Evolutionary conservation across 2,113 vertebrate genomes (phyloP), one percentile per base, ranked within the genome.

Genomic region (Scomber japonicus): DNA sequence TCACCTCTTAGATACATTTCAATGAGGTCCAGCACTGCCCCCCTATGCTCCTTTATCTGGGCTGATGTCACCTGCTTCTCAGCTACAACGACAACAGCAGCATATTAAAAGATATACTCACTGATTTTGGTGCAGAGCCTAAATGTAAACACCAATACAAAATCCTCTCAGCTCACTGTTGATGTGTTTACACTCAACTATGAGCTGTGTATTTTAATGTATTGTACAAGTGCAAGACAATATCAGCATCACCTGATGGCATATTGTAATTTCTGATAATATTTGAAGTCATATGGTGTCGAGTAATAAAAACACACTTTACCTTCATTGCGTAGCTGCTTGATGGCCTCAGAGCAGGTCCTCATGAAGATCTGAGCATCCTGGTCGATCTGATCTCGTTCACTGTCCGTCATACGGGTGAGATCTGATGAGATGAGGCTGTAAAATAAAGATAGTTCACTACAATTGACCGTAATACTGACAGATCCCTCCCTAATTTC

Each of bases 331-430:
- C 97, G 94, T 9, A 99, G 95, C 44, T 97, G 97, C 63, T 96
- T 96, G 83, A 99, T 99, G 40, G 98, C 97, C 61, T 99, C 98
- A 0, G 97, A 96, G 76, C 98, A 99, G 0, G 97, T 97, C 80
- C 96, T 95, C 96, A 99, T 98, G 76, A 98, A 99, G 75, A 96
- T 97, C 87, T 99, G 97, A 61, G 98, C 98, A 24, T 99, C 98
- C 85, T 99, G 98, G 88, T 99, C 98, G 24, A 99, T 99, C 94
- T 99, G 98, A 84, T 99, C 98, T 19, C 98, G 95, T 48, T 99
- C 98, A 0, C 88, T 95, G 75, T 99, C 98, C 0, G 97, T 98
- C 98, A 99, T 99, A 30, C 95, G 95, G 24, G 93, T 96, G 3
- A 96, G 93, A 4, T 97, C 97, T n/a, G 97, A 96, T 59, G 96